Base-by-base conservation (phyloP, 2,797 vertebrate genomes). In the Melanotaenia parkinsoni region DNA sequence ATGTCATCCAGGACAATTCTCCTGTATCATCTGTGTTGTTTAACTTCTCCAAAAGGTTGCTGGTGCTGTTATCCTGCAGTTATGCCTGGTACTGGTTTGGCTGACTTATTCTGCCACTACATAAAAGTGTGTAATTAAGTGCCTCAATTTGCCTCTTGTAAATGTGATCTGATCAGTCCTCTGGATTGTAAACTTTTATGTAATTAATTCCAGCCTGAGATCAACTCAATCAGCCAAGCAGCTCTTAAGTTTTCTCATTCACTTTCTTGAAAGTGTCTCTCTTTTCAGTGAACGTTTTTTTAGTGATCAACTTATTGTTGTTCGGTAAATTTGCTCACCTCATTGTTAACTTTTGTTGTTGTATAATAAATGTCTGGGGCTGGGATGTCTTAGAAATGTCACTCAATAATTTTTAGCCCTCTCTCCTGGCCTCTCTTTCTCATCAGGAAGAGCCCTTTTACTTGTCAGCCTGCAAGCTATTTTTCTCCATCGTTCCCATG, bases 401-500 rank as follows among this genome's bases (percentile, higher is more conserved):
- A 45, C 76, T 75, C 67, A 77, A 64, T 68, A 14, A 51, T 75
- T 82, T 88, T 74, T 81, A 82, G 89, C 86, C 67, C 22, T 71
- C 62, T 81, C 71, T 81, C 64, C 53, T 18, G 26, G 67, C 79
- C 81, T 81, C 78, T 85, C 88, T 93, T 88, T 85, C 76, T 86
- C 76, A 91, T 92, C 89, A 88, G 88, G 88, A 93, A 93, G 91
- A 90, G 86, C 79, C 61, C 67, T 47, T 64, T 69, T 84, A 68
- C 76, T 82, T 74, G 74, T 80, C 81, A 85, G 81, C 38, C 30
- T 58, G 30, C 61, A 81, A 70, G 63, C 64, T 81, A 61, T 74
- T 80, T 65, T 76, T 66, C 58, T 68, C 65, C 33, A 76, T 53
- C 24, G 6, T 70, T 69, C 84, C 81, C 80, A 70, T 66, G 2